These are phyloP conservation scores for Sciaenops ocellatus DNA, from an alignment of 2,797 vertebrate genomes.

Conservation along the genomic window DNA sequence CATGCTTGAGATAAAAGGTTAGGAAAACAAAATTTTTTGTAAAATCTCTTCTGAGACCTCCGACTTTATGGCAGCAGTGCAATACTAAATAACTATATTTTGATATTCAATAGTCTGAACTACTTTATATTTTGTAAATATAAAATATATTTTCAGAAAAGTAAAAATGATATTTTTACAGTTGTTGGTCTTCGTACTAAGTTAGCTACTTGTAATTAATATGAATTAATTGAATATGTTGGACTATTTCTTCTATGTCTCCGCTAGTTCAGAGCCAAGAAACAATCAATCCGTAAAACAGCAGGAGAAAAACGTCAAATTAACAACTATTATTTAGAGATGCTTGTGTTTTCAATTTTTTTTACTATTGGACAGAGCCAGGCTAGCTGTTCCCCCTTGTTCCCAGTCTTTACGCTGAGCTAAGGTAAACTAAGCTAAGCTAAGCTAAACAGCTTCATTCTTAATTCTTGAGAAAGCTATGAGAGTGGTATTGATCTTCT, in stretches of 20 bases:
- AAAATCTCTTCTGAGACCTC: background rate
- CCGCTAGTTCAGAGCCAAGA: too few species aligned
- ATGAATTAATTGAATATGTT: too few species aligned
- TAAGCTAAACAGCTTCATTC: background rate
- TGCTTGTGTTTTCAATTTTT: background rate
- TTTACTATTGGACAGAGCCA: background rate
- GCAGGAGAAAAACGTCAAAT: background rate
- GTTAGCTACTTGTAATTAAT: too few species aligned
- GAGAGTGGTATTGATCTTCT: background rate
- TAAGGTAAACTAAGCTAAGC: too few species aligned
- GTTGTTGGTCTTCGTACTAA: too few species aligned
- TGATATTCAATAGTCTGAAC: too few species aligned
- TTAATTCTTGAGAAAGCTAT: background rate
- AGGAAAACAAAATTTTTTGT: background rate
- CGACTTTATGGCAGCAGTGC: background rate
- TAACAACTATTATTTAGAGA: background rate
- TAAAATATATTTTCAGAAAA: too few species aligned
- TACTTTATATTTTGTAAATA: too few species aligned
- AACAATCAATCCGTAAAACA: background rate
- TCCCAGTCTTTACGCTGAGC: too few species aligned
- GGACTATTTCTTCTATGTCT: too few species aligned
- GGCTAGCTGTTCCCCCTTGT: too few species aligned
- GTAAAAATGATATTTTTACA: too few species aligned
- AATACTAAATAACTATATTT: background rate
- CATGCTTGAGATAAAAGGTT: background rate